Evolutionary conservation across 2,888 invertebrate species (phyloP), one percentile per base, ranked within the genome.

Genomic region (Morpho deidamia): DNA sequence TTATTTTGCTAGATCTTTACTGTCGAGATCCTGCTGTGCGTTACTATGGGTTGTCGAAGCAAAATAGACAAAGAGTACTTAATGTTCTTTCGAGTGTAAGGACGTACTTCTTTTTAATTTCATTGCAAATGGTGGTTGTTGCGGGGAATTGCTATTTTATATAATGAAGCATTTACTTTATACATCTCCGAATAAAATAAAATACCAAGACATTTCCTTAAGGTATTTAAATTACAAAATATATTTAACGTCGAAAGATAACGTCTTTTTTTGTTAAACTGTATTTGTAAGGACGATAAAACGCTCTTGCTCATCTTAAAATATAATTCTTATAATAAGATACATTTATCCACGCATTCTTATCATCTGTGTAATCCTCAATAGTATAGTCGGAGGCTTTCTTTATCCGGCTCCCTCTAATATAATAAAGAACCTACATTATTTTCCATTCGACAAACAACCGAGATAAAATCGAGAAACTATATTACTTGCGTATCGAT

Each of bases 1-100:
- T 69, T 69, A 63, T 51, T 69, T 75, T 68, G 74, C 67, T 57
- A 71, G 74, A 73, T 72, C 76, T 76, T 76, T 81, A 78, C 78
- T 74, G 75, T 67, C 67, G 68, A 72, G 76, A 73, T 79, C 80
- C 78, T 76, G 74, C 71, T 74, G 78, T 64, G 68, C 74, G 73
- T 71, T 81, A 80, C 83, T 78, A 82, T 71, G 81, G 79, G 76
- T 77, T 78, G 77, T 82, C 78, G 76, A 78, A 77, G 69, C 74
- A 83, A 85, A 85, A 85, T 80, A 82, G 76, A 77, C 69, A 73
- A 81, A 82, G 72, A 77, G 66, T 66, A 66, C 63, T 64, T 82
- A 77, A 81, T 82, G 83, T 81, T 79, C 80, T 75, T 81, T 78
- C 72, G 76, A 81, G 78, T 77, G 76, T 75, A 73, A 74, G 74